Evolutionary conservation across 2,797 vertebrate genomes (phyloP).

Genomic region (Microhierax caerulescens): DNA sequence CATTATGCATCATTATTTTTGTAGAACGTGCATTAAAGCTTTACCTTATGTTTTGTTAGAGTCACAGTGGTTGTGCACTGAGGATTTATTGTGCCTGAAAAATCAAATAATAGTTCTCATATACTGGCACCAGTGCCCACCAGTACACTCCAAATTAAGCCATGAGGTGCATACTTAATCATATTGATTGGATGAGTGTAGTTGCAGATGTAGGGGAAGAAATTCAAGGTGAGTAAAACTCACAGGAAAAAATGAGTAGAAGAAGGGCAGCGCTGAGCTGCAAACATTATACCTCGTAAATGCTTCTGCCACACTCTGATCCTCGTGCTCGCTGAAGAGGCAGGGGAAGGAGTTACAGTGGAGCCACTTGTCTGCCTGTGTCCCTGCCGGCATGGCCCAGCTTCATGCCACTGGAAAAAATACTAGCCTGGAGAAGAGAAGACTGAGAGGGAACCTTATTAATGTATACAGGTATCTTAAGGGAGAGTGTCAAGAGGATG

Average conservation of each 20-base stretch:
- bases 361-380: fast-evolving
- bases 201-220: background rate
- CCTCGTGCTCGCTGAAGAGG: fast-evolving
- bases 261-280: background rate
- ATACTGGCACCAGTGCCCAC: background rate
- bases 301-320: background rate
- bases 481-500: too few relatives aligned
- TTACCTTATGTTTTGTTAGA: background rate
- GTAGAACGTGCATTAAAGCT: background rate
- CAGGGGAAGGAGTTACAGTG: background rate
- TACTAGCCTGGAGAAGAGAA: too few relatives aligned
- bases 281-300: background rate
- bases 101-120: slow-evolving; percentile 1
- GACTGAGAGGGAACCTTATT: too few relatives aligned
- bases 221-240: background rate
- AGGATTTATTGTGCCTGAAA: background rate
- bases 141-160: background rate
- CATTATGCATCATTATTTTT: background rate
- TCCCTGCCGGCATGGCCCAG: background rate
- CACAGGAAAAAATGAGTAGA: fast-evolving
- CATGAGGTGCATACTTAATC: background rate
- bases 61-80: background rate
- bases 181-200: background rate
- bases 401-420: background rate
- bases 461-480: too few relatives aligned